These are phyloP conservation scores for Protobothrops mucrosquamatus DNA, from an alignment of 2,113 vertebrate species.

Conservation along the genomic window DNA sequence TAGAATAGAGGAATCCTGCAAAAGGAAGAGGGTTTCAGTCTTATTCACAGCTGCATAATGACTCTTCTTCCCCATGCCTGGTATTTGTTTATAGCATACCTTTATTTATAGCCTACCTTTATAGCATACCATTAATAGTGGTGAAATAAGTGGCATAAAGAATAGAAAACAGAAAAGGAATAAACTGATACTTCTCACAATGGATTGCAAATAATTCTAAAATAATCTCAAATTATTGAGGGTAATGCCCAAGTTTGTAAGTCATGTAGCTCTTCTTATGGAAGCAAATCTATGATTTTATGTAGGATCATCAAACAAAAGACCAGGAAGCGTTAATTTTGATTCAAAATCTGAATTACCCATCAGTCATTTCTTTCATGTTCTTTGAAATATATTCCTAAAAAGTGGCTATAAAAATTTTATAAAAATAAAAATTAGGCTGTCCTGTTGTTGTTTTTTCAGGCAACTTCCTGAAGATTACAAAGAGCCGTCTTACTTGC, in stretches of 20 bases:
- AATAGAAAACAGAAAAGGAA: not conserved
- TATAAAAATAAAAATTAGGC: not conserved
- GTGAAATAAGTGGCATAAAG: not conserved
- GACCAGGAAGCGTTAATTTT: not conserved
- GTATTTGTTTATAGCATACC: not conserved
- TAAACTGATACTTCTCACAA: not conserved
- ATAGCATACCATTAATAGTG: not conserved
- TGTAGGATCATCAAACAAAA: not conserved
- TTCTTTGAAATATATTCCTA: not conserved
- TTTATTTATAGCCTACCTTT: not conserved
- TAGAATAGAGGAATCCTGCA: not conserved
- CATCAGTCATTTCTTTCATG: not conserved
- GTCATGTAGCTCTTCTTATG: not conserved
- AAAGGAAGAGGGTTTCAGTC: not conserved
- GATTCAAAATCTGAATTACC: not conserved
- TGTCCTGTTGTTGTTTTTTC: conserved; percentile 23
- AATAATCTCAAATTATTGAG: not conserved
- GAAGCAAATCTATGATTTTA: not conserved
- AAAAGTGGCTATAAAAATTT: not conserved
- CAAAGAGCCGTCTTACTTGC: conserved; percentile 76
- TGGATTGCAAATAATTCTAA: not conserved
- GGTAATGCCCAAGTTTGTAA: not conserved
- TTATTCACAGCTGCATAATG: not conserved
- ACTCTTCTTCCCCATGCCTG: not conserved
- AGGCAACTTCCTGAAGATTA: conserved; percentile 79